phyloP scores from a whole-genome alignment of 37 sponge, comb jelly and placozoan genomes.

The Trichoplax adhaerens region DNA sequence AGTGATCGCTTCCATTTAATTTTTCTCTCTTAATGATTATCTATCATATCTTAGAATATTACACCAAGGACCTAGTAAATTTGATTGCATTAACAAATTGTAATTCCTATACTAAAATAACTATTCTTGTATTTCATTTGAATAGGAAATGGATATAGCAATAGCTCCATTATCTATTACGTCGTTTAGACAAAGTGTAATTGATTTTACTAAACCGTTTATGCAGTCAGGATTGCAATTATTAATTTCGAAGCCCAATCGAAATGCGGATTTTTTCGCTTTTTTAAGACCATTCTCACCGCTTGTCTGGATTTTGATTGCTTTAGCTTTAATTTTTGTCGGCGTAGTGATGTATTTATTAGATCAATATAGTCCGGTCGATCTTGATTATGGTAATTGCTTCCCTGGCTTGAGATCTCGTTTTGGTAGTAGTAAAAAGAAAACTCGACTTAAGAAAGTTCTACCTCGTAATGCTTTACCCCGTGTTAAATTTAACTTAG shows the following conservation, averaged over 20 bases:
- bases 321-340: background rate
- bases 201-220: constrained; percentile 11
- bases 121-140: too few relatives aligned
- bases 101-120: too few relatives aligned
- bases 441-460: background rate
- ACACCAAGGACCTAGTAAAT: too few relatives aligned
- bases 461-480: background rate
- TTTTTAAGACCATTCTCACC: constrained; percentile 6
- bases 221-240: constrained; percentile 7
- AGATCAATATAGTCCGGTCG: background rate
- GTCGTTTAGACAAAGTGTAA: background rate
- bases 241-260: background rate
- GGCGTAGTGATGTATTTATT: background rate
- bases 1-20: too few relatives aligned
- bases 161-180: too few relatives aligned
- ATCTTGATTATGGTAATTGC: background rate
- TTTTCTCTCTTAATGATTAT: too few relatives aligned
- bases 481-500: background rate
- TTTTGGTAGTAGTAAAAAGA: background rate
- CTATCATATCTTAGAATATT: too few relatives aligned
- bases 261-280: constrained; percentile 7
- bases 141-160: too few relatives aligned
- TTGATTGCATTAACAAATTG: too few relatives aligned
- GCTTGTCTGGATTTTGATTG: constrained; percentile 6
- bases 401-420: too few relatives aligned